These are phyloP conservation scores for Cyrtorhinus lividipennis DNA, from an alignment of 1,140 invertebrate species.

Conservation along the genomic window DNA sequence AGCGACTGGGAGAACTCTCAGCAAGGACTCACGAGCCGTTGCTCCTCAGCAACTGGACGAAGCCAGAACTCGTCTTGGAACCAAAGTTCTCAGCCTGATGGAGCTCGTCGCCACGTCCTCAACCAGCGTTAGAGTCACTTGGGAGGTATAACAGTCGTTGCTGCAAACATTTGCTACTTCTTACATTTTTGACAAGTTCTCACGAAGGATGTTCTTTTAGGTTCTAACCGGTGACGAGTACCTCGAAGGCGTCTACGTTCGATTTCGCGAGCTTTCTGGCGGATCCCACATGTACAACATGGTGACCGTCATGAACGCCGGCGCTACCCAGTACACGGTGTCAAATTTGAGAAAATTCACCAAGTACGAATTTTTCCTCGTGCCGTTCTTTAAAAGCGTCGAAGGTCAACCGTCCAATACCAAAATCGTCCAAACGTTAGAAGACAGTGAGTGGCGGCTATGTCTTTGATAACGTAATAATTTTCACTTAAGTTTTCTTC, in stretches of 20 bases:
- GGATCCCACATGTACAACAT: conserved; percentile 47
- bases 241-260: conserved; percentile 83
- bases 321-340: conserved; percentile 49
- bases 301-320: conserved; percentile 49
- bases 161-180: conserved; percentile 17
- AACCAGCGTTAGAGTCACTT: conserved; percentile 65
- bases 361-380: conserved; percentile 75
- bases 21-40: conserved; percentile 45
- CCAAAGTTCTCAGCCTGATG: conserved; percentile 64
- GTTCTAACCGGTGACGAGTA: conserved; percentile 37
- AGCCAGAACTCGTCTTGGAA: conserved; percentile 57
- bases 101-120: conserved; percentile 67
- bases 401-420: conserved; percentile 70
- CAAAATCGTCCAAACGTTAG: conserved; percentile 47
- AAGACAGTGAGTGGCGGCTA: conserved; percentile 39
- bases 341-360: conserved; percentile 64
- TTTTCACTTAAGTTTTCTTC: background rate
- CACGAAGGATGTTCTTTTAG: conserved; percentile 27
- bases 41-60: conserved; percentile 62
- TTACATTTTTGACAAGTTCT: background rate
- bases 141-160: too few relatives aligned
- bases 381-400: conserved; percentile 71
- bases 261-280: conserved; percentile 63
- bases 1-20: conserved; percentile 48
- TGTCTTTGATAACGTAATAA: background rate